A percentile compares a stretch with the other conserved stretches of the same genome.
phyloP scores from a whole-genome alignment of 2,113 vertebrate species.

The Hemiprocne comata region DNA sequence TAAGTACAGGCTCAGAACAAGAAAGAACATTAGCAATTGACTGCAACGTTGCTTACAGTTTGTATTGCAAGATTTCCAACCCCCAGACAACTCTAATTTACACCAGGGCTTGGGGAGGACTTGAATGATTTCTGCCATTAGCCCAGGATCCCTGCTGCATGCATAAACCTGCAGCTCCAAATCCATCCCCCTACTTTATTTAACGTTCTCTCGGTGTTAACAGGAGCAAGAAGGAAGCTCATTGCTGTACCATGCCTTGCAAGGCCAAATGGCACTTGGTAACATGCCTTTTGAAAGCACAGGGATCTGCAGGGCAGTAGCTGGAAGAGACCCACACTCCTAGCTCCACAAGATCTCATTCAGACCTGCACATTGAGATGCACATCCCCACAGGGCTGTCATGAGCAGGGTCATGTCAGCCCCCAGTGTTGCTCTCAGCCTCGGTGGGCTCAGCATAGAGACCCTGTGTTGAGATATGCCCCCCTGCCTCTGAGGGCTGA shows the following conservation, averaged over 20 bases:
- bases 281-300: not conserved
- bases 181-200: not conserved
- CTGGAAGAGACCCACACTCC: not conserved
- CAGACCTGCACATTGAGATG: not conserved
- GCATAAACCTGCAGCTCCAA: not conserved
- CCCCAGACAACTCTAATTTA: not conserved
- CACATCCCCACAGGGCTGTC: not conserved
- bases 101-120: not conserved
- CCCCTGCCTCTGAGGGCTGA: not conserved
- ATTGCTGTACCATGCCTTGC: not conserved
- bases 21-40: not conserved
- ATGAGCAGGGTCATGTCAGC: too few relatives aligned
- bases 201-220: not conserved
- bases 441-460: too few relatives aligned
- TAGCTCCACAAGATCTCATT: not conserved
- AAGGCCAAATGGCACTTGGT: not conserved
- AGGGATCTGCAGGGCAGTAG: not conserved
- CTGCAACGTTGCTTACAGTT: fast-evolving
- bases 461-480: too few relatives aligned
- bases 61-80: not conserved
- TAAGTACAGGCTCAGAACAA: not conserved
- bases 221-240: not conserved
- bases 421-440: too few relatives aligned
- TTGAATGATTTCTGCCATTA: not conserved
- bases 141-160: not conserved